phyloP scores from a whole-genome alignment of 2,888 invertebrate genomes.

The Thumatha senex region DNA sequence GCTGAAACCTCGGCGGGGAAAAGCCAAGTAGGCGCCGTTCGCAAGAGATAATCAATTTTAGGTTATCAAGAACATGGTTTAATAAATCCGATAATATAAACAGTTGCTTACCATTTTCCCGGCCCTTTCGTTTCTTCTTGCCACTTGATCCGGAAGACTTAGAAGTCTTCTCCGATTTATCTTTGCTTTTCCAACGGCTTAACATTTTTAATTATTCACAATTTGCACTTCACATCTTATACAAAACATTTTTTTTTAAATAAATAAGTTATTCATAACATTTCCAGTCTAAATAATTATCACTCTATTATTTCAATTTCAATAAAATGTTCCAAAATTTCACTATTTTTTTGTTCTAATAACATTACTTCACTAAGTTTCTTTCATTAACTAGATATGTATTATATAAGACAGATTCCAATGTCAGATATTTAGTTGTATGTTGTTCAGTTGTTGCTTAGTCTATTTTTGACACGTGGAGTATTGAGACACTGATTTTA shows the following conservation, averaged over 20 bases:
- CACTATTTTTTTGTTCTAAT: constrained; percentile 7
- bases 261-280: constrained; percentile 8
- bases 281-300: neutral
- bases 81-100: too few species aligned
- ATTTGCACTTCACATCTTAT: constrained; percentile 27
- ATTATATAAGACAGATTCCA: constrained; percentile 21
- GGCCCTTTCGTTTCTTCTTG: constrained; percentile 93
- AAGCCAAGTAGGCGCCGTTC: too few species aligned
- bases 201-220: constrained; percentile 81
- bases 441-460: neutral
- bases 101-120: constrained; percentile 88
- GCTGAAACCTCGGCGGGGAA: too few species aligned
- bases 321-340: constrained; percentile 24
- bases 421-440: constrained; percentile 18
- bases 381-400: constrained; percentile 22
- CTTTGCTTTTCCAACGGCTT: constrained; percentile 94
- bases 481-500: constrained; percentile 8
- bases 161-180: constrained; percentile 88
- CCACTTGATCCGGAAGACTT: constrained; percentile 82
- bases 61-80: too few species aligned
- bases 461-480: constrained; percentile 3
- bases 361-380: neutral
- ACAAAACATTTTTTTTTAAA: constrained; percentile 22
- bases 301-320: constrained; percentile 9
- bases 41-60: too few species aligned